Evolutionary conservation across 1,140 invertebrate genomes (phyloP).

Genomic region (Drosophila sucinea): DNA sequence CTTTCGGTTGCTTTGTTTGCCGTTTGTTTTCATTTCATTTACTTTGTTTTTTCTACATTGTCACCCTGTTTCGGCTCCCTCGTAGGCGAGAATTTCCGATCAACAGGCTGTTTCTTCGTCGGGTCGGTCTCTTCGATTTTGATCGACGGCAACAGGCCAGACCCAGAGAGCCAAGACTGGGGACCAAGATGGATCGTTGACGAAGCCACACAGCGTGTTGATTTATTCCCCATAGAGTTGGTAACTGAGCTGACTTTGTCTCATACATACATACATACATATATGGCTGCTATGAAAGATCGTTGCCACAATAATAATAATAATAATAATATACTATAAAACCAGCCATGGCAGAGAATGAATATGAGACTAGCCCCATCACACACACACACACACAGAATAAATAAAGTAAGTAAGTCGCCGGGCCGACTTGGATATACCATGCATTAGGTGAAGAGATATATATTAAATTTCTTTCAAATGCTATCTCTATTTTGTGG

Average conservation of each 20-base stretch:
- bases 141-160: slow-evolving; percentile 75
- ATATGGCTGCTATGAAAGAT: slow-evolving; percentile 44
- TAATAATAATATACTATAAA: slow-evolving; percentile 8
- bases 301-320: slow-evolving; percentile 43
- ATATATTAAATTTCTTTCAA: too few species aligned
- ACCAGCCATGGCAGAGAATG: slow-evolving; percentile 32
- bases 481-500: too few species aligned
- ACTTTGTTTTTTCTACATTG: slow-evolving; percentile 46
- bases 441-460: too few species aligned
- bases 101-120: slow-evolving; percentile 49
- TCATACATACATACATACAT: slow-evolving; percentile 23
- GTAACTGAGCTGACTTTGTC: slow-evolving; percentile 44
- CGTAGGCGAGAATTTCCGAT: slow-evolving; percentile 81
- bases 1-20: slow-evolving; percentile 49
- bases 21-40: slow-evolving; percentile 39
- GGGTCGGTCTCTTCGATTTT: slow-evolving; percentile 42
- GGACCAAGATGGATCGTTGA: slow-evolving; percentile 77
- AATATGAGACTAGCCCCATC: slow-evolving; percentile 14
- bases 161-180: slow-evolving; percentile 34
- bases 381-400: neutral
- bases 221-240: slow-evolving; percentile 79
- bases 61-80: slow-evolving; percentile 53
- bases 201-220: slow-evolving; percentile 82
- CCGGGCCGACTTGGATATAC: too few species aligned
- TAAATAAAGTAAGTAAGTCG: too few species aligned